A percentile compares a stretch with the other conserved stretches of the same genome.
Conservation (phyloP, 2,113 vertebrate genomes). For the Mesoclemmys tuberculata region DNA sequence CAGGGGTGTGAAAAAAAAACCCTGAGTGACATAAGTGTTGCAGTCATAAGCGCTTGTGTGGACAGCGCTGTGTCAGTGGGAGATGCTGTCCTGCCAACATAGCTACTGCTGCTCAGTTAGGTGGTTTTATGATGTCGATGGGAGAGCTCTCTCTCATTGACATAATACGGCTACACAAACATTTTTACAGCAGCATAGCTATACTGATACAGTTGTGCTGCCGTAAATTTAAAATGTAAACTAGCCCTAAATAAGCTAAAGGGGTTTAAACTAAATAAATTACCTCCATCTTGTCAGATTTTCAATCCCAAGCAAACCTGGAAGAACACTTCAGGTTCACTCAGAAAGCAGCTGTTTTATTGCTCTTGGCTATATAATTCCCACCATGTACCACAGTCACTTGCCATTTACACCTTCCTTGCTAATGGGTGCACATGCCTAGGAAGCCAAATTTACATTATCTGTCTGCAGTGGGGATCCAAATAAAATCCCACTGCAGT, state of each 20-base stretch:
- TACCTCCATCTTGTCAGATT: conserved; percentile 45
- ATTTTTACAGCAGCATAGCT: too few relatives aligned
- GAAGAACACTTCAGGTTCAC: conserved; percentile 5
- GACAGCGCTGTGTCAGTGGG: too few relatives aligned
- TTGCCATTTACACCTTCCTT: conserved; percentile 23
- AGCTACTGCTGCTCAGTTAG: too few relatives aligned
- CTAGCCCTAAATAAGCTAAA: conserved; percentile 26
- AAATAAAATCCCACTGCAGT: not conserved
- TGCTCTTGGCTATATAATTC: conserved; percentile 50
- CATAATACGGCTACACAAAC: too few relatives aligned
- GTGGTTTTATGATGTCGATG: too few relatives aligned
- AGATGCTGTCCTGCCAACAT: too few relatives aligned
- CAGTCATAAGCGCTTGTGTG: too few relatives aligned
- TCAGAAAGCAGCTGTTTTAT: conserved; percentile 10
- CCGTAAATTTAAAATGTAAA: too few relatives aligned
- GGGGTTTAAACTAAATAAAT: conserved; percentile 58
- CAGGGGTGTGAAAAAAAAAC: too few relatives aligned
- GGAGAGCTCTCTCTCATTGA: too few relatives aligned
- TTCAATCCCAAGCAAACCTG: conserved; percentile 43
- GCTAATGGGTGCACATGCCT: not conserved
- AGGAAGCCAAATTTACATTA: not conserved
- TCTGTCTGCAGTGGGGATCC: not conserved
- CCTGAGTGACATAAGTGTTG: too few relatives aligned
- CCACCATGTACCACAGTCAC: not conserved
- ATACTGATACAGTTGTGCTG: too few relatives aligned